Evolutionary conservation across 2,888 invertebrate genomes (phyloP), one percentile per base, ranked within the genome.

Genomic region (Halictus quadricinctus): DNA sequence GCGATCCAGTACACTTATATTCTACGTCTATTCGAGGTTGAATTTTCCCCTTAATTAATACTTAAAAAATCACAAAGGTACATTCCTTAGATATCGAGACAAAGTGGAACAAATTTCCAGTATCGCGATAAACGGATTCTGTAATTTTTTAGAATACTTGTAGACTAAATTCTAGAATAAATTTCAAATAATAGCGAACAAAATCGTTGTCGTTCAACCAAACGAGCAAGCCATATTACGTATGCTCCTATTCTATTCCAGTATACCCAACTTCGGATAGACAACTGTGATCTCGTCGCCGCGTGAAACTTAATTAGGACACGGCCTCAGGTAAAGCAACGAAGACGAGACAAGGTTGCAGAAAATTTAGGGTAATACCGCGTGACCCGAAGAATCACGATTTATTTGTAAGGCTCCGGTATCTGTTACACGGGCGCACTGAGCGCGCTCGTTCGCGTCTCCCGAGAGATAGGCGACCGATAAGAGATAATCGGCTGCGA

Each of bases 401-500:
- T 64, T 25, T 64, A 64, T 64, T 15, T 15, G 15, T 29, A 15
- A 64, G 0, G 1, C 64, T 7, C 15, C 15, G 64, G 64, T 64
- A 29, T 64, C 64, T 64, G 64, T 64, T 78, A 41, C 74, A 73
- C 64, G 58, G 48, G 46, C 76, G 73, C 50, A 74, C 73, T 58
- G 73, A 64, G 72, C 73, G 66, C 82, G 76, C 72, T 48, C 85
- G 86, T 87, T 76, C 72, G 21, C 10, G 3, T n/a, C 54, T 77
- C 76, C 72, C 74, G 72, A 72, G 78, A 90, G 91, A 90, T 91
- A 87, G 76, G 80, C 81, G 86, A 87, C 76, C 85, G 87, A 87
- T 87, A 87, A 87, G 46, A 46, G 76, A 87, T 87, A 81, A 87
- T 87, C 78, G 78, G 46, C 48, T 15, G 78, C 74, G 85, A 88